Evolutionary conservation across 2,888 invertebrate genomes (phyloP), one percentile per base, ranked within the genome.

Genomic region (Amphipoea lucens): DNA sequence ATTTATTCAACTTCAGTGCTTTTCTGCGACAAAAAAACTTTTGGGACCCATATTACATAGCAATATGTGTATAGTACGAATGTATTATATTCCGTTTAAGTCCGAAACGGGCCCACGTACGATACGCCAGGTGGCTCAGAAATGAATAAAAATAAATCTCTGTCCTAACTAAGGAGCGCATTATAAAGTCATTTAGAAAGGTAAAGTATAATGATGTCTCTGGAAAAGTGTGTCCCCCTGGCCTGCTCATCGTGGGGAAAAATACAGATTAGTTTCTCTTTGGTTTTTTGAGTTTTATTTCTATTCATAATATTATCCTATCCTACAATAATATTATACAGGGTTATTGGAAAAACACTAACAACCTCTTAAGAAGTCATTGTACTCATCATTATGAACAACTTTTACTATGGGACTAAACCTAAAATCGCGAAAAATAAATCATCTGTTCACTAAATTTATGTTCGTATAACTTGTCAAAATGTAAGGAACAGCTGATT

Each of bases 181-280:
- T 89, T 81, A 81, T 71, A 87, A 89, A 89, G 76, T 79, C 40
- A 85, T 87, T 84, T 81, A 23, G 65, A 66, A 57, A 69, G 51
- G 62, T 66, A 74, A 67, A 7, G 62, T 67, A 29, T 68, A 36
- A 76, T 78, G 29, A 62, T 62, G 60, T 67, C 29, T 12, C 11
- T 6, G 67, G 45, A 23, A 70, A 60, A 51, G n/a, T n/a, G 12
- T 51, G 5, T n/a, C 5, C 17, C 36, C 45, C 9, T 54, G 66
- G 7, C 14, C 5, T 40, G 9, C 40, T 23, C 17, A 29, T 17
- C n/a, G 0, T 17, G 17, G 42, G 11, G 48, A 1, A 17, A 48
- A 6, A 57, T 9, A 48, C 36, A 36, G 6, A 74, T 17, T 7
- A 12, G 9, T 51, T 40, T 51, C 3, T 40, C 40, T 11, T 40